phyloP scores from a whole-genome alignment of 2,113 vertebrate species.

The Isurus oxyrinchus region DNA sequence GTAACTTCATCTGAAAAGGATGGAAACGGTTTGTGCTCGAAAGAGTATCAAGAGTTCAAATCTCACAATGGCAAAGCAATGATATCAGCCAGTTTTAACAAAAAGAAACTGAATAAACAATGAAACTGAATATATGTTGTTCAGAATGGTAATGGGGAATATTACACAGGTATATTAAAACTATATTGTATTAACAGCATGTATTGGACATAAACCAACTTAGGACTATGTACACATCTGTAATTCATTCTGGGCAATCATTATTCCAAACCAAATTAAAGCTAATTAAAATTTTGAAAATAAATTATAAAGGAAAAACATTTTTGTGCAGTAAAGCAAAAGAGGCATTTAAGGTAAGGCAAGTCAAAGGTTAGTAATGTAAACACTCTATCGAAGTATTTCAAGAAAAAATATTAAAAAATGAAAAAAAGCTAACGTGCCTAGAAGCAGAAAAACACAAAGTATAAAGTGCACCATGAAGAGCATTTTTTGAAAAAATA shows the following conservation, averaged over 20 bases:
- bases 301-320: constrained; percentile 16
- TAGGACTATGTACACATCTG: background rate
- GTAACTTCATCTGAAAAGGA: too few species aligned
- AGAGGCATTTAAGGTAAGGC: background rate
- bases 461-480: background rate
- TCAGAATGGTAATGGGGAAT: background rate
- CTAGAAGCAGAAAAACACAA: background rate
- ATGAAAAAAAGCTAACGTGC: background rate
- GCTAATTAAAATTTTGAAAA: background rate
- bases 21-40: too few species aligned
- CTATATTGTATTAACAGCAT: background rate
- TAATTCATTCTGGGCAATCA: background rate
- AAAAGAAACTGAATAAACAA: background rate
- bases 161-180: background rate
- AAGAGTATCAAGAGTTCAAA: too few species aligned
- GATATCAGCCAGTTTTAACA: background rate
- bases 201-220: background rate
- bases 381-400: background rate
- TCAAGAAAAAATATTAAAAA: background rate
- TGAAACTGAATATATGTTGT: background rate
- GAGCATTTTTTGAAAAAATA: background rate
- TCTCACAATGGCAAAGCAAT: too few species aligned
- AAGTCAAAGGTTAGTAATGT: background rate
- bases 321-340: background rate
- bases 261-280: constrained; percentile 17